A percentile compares a stretch with the other conserved stretches of the same genome.
Conservation (phyloP, 1,140 invertebrate species). For the Leptinotarsa texana region DNA sequence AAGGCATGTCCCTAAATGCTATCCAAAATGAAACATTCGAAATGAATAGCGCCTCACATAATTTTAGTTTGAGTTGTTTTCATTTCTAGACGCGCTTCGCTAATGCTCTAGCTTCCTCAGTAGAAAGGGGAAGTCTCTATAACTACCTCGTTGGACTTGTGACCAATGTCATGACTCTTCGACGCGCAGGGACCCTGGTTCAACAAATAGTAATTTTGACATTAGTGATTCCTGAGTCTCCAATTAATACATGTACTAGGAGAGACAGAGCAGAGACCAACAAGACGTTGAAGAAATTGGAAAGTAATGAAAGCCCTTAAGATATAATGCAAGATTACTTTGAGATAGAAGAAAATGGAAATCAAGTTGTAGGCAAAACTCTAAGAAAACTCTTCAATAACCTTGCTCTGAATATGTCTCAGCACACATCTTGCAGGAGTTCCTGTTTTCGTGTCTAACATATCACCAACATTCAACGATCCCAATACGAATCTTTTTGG, state of each 20-base stretch:
- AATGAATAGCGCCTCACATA: too few species aligned
- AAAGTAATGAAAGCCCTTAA: not conserved
- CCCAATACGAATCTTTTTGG: constrained; percentile 6
- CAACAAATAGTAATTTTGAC: not conserved
- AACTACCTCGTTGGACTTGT: constrained; percentile 64
- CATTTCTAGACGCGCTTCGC: too few species aligned
- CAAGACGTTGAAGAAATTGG: not conserved
- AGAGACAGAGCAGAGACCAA: not conserved
- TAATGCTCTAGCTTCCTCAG: too few species aligned
- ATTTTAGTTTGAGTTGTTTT: too few species aligned
- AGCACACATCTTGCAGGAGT: not conserved
- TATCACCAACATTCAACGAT: not conserved
- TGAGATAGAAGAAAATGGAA: not conserved
- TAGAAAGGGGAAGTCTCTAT: constrained; percentile 29
- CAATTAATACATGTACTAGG: not conserved
- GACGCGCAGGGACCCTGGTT: not conserved
- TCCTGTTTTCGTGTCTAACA: not conserved
- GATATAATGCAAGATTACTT: not conserved
- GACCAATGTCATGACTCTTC: not conserved
- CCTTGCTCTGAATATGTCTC: too few species aligned
- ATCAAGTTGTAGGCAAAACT: not conserved
- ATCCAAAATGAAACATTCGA: too few species aligned
- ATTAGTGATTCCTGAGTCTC: not conserved
- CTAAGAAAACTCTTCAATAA: not conserved
- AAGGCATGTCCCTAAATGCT: too few species aligned